These are phyloP conservation scores for Cylas formicarius DNA, from an alignment of 1,140 invertebrate genomes.

Conservation along the genomic window DNA sequence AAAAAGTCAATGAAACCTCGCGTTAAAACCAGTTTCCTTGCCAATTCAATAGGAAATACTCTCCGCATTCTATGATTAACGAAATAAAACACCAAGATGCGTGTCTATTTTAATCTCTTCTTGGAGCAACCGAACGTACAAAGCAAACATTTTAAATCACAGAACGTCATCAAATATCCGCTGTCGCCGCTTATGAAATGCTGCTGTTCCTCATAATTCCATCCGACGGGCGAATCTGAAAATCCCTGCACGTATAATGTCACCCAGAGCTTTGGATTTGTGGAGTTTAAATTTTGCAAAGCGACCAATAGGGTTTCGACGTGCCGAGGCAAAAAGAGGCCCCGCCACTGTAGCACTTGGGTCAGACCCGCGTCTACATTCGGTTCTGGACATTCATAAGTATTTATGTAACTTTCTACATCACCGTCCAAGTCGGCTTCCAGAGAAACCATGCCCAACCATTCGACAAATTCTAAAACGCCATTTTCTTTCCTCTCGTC, in stretches of 20 bases:
- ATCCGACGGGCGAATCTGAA: constrained; percentile 46
- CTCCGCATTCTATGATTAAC: too few species aligned
- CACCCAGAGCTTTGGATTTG: constrained; percentile 41
- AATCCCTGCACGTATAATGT: constrained; percentile 51
- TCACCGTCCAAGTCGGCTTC: constrained; percentile 39
- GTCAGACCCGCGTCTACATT: constrained; percentile 37
- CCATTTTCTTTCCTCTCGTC: constrained; percentile 28
- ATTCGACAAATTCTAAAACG: constrained; percentile 44
- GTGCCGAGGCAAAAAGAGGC: constrained; percentile 45
- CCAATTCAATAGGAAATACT: too few species aligned
- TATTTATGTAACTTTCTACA: constrained; percentile 34
- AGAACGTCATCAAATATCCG: constrained; percentile 45
- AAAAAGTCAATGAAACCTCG: too few species aligned
- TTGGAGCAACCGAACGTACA: constrained; percentile 31
- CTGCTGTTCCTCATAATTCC: constrained; percentile 44
- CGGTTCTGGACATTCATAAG: constrained; percentile 39
- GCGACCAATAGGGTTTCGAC: constrained; percentile 38
- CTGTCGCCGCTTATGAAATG: constrained; percentile 49
- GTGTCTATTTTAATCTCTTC: constrained; percentile 36
- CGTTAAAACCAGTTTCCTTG: too few species aligned
- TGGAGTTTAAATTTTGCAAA: constrained; percentile 8
- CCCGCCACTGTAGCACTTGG: constrained; percentile 44
- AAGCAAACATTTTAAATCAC: constrained; percentile 36
- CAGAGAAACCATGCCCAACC: constrained; percentile 48
- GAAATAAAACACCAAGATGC: too few species aligned